Base-by-base conservation (phyloP, 2,888 invertebrate species). In the Pandemis corylana region DNA sequence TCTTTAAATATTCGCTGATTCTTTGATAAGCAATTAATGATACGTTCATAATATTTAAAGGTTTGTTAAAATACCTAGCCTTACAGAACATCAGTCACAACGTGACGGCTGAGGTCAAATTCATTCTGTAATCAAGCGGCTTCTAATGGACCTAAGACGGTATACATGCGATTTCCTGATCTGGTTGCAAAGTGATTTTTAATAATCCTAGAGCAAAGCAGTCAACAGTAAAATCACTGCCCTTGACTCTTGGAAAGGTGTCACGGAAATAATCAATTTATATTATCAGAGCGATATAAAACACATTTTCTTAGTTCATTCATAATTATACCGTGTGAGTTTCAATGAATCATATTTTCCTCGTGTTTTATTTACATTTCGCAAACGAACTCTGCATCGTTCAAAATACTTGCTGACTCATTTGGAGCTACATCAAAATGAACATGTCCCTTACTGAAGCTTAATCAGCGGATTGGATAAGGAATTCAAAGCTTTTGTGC, bases 261-360 rank as follows among this genome's bases (percentile, higher is more conserved):
- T 71, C n/a, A 10, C 53, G 42, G n/a, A 36, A 15, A 9, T 46
- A 15, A 36, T 5, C 20, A 49, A 49, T 66, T 46, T 46, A 41
- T 20, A 41, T 59, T 46, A 65, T 65, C 49, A 49, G 7, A 28
- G 10, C n/a, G 36, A 41, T 0, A 42, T 13, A 20, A 36, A 44
- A 63, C n/a, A 15, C 0, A 15, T 72, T 61, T 68, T 44, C 20
- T 7, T 20, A 64, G 12, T 62, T 20, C 36, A 49, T 41, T 51
- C 15, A 61, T 66, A 42, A 28, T 70, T 15, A 63, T 41, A 56
- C 42, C 7, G 51, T n/a, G 51, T 63, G 49, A 51, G 51, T 41
- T 61, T 62, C 61, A 67, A 63, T 72, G 67, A 72, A 72, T 72
- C 72, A 67, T 28, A 15, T 67, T 51, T 67, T 42, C 61, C 61